Evolutionary conservation across 2,113 vertebrate species (phyloP).

Genomic region (Sapajus apella): DNA sequence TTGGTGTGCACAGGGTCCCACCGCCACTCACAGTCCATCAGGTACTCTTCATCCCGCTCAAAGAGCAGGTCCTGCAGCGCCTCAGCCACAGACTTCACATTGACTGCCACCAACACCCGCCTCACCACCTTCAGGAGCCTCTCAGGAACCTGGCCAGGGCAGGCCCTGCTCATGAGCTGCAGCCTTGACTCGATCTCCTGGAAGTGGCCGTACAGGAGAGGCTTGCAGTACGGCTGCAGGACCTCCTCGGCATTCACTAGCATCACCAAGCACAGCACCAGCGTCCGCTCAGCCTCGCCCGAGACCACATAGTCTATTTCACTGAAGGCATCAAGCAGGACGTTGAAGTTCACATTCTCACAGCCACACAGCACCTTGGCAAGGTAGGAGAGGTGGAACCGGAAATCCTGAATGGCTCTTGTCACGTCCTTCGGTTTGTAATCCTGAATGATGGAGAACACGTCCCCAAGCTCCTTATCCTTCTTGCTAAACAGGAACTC

Average conservation of each 20-base stretch:
- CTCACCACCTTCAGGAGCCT: conserved; percentile 79
- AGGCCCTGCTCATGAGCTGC: conserved; percentile 50
- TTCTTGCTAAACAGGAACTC: conserved; percentile 84
- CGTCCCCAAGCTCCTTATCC: conserved; percentile 73
- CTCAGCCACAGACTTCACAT: conserved; percentile 73
- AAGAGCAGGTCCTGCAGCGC: conserved; percentile 83
- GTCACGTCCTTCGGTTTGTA: conserved; percentile 83
- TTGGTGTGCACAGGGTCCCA: conserved; percentile 80
- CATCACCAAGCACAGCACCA: conserved; percentile 87
- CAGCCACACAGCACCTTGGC: conserved; percentile 83
- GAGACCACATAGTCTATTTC: conserved; percentile 77
- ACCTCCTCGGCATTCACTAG: conserved; percentile 83
- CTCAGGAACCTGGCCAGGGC: conserved; percentile 78
- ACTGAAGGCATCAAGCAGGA: conserved; percentile 85
- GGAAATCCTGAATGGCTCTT: conserved; percentile 78
- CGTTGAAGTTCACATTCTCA: conserved; percentile 78
- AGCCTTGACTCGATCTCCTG: conserved; percentile 66
- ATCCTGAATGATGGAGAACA: conserved; percentile 84
- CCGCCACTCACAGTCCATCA: conserved; percentile 87
- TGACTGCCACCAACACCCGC: conserved; percentile 46
- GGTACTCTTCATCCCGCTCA: conserved; percentile 82
- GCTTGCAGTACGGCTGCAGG: conserved; percentile 62
- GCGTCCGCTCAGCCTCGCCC: conserved; percentile 86
- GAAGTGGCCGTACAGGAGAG: conserved; percentile 69
- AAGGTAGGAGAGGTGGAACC: conserved; percentile 83